phyloP scores from a whole-genome alignment of 2,888 invertebrate genomes.

The Agrotis segetum region DNA sequence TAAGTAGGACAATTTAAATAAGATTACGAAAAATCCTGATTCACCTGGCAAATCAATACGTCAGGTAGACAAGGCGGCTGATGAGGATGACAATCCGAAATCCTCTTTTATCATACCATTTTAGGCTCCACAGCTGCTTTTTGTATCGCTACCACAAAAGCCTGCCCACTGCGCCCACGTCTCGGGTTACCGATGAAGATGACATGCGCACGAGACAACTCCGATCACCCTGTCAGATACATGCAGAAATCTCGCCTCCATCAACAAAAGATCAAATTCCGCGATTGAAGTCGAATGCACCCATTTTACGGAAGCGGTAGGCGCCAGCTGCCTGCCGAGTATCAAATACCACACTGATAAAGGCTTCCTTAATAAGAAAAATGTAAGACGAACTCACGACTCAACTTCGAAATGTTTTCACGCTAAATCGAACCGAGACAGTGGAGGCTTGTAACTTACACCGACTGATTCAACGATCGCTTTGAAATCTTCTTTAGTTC shows the following conservation, averaged over 20 bases:
- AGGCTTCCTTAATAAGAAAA: conserved; percentile 82
- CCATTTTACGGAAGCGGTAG: conserved; percentile 87
- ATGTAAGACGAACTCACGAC: conserved; percentile 80
- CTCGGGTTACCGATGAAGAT: conserved; percentile 81
- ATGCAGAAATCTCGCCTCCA: conserved; percentile 83
- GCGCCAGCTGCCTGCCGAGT: conserved; percentile 87
- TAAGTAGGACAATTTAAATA: conserved; percentile 1
- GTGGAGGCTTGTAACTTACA: conserved; percentile 82
- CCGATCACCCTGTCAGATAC: conserved; percentile 81
- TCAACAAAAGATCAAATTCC: conserved; percentile 89
- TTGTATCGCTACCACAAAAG: conserved; percentile 85
- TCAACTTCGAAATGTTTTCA: conserved; percentile 83
- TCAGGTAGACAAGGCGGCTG: conserved; percentile 56
- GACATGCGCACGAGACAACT: conserved; percentile 86
- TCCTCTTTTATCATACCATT: conserved; percentile 71
- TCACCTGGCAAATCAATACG: conserved; percentile 51
- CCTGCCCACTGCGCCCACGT: conserved; percentile 68
- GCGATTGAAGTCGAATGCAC: conserved; percentile 78
- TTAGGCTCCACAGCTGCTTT: conserved; percentile 78
- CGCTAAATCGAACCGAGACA: conserved; percentile 88
- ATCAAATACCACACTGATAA: conserved; percentile 84
- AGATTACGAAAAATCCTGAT: conserved; percentile 17
- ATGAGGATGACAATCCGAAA: conserved; percentile 71
- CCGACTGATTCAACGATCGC: conserved; percentile 79
- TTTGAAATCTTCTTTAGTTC: conserved; percentile 76